Evolutionary conservation across 2,797 vertebrate species (phyloP).

Genomic region (Acanthornis magna): DNA sequence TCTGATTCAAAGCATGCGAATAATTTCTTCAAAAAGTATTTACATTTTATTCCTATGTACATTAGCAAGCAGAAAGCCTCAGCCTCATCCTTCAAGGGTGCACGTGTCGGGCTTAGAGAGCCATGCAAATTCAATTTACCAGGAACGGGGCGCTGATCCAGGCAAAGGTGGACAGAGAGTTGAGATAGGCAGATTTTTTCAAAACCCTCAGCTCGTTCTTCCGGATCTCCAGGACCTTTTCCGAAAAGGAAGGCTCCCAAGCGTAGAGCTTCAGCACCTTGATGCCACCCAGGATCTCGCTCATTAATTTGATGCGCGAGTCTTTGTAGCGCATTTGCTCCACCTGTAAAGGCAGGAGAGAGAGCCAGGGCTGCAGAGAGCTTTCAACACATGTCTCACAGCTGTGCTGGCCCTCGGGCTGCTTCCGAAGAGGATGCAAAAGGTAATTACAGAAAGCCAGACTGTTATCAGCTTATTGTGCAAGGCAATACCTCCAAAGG

Average conservation of each 20-base stretch:
- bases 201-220: conserved; percentile 86
- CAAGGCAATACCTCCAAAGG: background rate
- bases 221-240: conserved; percentile 86
- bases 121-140: conserved; percentile 69
- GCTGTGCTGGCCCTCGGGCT: background rate
- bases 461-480: background rate
- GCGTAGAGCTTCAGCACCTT: conserved; percentile 97
- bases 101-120: background rate
- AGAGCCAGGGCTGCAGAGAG: background rate
- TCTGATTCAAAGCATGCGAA: background rate
- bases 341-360: conserved; percentile 74
- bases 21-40: background rate
- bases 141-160: conserved; percentile 92
- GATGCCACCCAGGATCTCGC: conserved; percentile 92
- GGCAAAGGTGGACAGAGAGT: conserved; percentile 85
- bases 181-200: conserved; percentile 84
- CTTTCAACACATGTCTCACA: background rate
- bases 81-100: background rate
- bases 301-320: conserved; percentile 92
- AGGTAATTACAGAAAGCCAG: background rate
- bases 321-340: conserved; percentile 94
- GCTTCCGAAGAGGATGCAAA: background rate
- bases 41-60: background rate
- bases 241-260: conserved; percentile 90
- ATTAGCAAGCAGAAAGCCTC: background rate